Evolutionary conservation across 2,797 vertebrate species (phyloP).

Genomic region (Leptodactylus fallax): DNA sequence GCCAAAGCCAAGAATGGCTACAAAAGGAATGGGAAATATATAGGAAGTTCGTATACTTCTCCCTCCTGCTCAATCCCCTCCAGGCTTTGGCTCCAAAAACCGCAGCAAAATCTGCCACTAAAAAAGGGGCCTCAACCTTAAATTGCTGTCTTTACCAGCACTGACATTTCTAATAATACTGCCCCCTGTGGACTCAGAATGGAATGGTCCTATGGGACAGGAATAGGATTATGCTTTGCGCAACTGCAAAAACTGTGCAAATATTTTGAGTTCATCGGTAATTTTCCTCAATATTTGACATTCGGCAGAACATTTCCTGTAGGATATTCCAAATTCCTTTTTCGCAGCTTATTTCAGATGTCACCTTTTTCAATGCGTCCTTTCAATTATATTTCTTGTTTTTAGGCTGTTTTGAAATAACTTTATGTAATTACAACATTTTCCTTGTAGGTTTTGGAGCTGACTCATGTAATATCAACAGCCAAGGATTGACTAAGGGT

Average conservation of each 20-base stretch:
- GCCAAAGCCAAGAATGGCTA: too few species aligned
- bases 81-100: too few species aligned
- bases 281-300: not conserved
- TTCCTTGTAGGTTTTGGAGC: slow-evolving; percentile 25
- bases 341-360: slow-evolving; percentile 32
- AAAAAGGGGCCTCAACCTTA: too few species aligned
- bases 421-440: not conserved
- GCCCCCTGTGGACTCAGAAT: not conserved
- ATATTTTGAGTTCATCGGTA: not conserved
- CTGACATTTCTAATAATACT: not conserved
- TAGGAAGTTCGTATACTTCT: too few species aligned
- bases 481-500: not conserved
- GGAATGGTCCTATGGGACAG: not conserved
- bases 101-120: too few species aligned
- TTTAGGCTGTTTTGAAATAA: slow-evolving; percentile 19
- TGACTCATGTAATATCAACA: slow-evolving; percentile 23
- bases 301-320: slow-evolving; percentile 8
- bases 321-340: not conserved
- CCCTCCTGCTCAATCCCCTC: too few species aligned
- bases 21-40: too few species aligned
- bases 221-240: not conserved
- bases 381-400: not conserved
- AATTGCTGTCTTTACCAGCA: not conserved
- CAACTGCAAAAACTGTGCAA: slow-evolving; percentile 1
- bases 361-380: slow-evolving; percentile 4